phyloP scores from a whole-genome alignment of 2,797 vertebrate genomes.

The Euthynnus affinis region DNA sequence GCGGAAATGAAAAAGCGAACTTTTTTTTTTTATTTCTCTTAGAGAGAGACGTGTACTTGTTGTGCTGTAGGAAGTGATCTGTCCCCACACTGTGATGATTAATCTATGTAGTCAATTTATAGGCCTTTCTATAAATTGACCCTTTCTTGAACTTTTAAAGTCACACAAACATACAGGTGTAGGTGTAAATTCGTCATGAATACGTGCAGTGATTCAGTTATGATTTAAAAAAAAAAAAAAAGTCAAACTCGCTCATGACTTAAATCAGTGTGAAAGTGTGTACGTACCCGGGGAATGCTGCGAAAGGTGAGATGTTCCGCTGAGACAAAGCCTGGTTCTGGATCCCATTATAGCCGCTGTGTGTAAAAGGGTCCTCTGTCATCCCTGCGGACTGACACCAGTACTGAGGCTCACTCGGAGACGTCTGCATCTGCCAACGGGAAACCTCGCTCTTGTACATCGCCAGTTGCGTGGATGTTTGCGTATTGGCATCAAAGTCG shows the following conservation, averaged over 20 bases:
- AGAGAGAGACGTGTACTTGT: neutral
- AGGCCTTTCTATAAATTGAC: neutral
- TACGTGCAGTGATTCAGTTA: neutral
- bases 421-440: conserved; percentile 74
- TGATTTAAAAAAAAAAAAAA: neutral
- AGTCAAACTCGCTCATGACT: neutral
- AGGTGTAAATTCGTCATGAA: neutral
- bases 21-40: neutral
- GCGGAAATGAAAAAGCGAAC: too few species aligned
- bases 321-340: conserved; percentile 66
- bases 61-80: neutral
- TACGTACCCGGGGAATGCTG: conserved; percentile 79
- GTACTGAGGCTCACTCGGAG: conserved; percentile 66
- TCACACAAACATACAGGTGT: neutral
- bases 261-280: neutral
- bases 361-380: conserved; percentile 67
- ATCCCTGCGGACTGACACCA: conserved; percentile 76
- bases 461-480: conserved; percentile 51
- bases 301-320: conserved; percentile 68
- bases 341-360: conserved; percentile 67
- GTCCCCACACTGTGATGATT: neutral
- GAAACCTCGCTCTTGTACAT: conserved; percentile 74
- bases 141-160: neutral
- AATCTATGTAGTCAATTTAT: neutral
- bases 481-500: conserved; percentile 60